Base-by-base conservation (phyloP, 2,888 invertebrate genomes). In the Agonopterix heracliana region DNA sequence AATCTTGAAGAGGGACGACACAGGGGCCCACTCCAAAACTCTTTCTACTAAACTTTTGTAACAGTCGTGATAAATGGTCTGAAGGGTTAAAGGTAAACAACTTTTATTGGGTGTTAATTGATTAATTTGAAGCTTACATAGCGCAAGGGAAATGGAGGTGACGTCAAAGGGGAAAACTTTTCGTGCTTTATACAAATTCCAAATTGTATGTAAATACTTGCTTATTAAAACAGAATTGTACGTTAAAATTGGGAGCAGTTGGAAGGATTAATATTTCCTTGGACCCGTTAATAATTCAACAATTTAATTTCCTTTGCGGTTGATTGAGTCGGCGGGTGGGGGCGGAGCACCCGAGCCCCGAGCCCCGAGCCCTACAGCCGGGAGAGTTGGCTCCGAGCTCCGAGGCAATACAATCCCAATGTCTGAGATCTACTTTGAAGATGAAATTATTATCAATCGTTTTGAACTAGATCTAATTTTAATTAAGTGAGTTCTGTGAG, bases 291-390 rank as follows among this genome's bases (percentile, higher is more conserved):
- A 78, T 78, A 78, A 78, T 80, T 77, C 69, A 74, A 71, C 70
- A 72, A 75, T 78, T 78, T 80, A 77, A 80, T 81, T 80, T 81
- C 79, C 79, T 79, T 73, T 75, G 77, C 67, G 75, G 76, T 64
- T 72, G 78, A 78, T 74, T 74, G 74, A 69, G 66, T 68, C 51
- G 47, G 49, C 46, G 47, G 46, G 41, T 34, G 46, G 34, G 42
- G 13, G 12, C 38, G 38, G 38, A n/a, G n/a, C 38, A 11, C 10
- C 38, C 38, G 38, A 11, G n/a, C 38, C 38, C 38, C n/a, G n/a
- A 9, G 38, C 10, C 38, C 38, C 38, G 38, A 10, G 38, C n/a
- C 38, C 38, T 38, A 3, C n/a, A 38, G 1, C 38, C 38, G n/a
- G 38, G n/a, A 3, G 38, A 38, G 4, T 11, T 38, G 38, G n/a